Base-by-base conservation (phyloP, 2,797 vertebrate genomes). In the Perodicticus potto region DNA sequence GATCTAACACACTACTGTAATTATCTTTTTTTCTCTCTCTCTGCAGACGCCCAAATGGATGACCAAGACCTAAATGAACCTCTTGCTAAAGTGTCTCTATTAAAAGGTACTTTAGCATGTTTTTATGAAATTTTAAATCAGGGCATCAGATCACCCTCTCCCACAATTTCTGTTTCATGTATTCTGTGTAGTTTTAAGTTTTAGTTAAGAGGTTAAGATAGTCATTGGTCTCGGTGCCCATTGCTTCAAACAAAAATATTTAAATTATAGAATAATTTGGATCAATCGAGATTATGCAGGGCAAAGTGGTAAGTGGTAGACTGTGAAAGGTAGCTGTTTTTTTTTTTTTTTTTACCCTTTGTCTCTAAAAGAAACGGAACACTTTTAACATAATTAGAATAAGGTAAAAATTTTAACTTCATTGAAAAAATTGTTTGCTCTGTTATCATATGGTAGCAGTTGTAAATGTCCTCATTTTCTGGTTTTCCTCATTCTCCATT, bases 21-120 rank as follows among this genome's bases (percentile, higher is more conserved):
- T 93, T 91, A 91, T 93, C n/a, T n/a, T 92, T 95, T 81, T 57
- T 91, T 83, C 34, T 96, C 96, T 12, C 88, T 67, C 57, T 22
- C 6, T 93, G 10, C 94, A 99, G 99, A 99, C 95, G 99, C 99
- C 91, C 99, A 99, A 97, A 99, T 99, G 99, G 99, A 99, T 96
- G 99, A 99, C 73, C 99, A 99, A 98, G 99, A 99, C 93, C 97
- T 99, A 97, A 99, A 99, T 67, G 99, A 99, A 98, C 99, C 99
- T 43, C 99, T 99, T 98, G 99, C 99, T 98, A 99, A 99, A 99
- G 99, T 99, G 81, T 98, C 99, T 95, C 98, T 99, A 97, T 98
- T 99, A 91, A 99, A 99, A 99, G 99, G 99, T 99, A 99, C 78
- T 84, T 90, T 94, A 49, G 84, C 45, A 3, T 63, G 76, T 97